Base-by-base conservation (phyloP, 2,797 vertebrate genomes). In the Rhodeus uyekii region DNA sequence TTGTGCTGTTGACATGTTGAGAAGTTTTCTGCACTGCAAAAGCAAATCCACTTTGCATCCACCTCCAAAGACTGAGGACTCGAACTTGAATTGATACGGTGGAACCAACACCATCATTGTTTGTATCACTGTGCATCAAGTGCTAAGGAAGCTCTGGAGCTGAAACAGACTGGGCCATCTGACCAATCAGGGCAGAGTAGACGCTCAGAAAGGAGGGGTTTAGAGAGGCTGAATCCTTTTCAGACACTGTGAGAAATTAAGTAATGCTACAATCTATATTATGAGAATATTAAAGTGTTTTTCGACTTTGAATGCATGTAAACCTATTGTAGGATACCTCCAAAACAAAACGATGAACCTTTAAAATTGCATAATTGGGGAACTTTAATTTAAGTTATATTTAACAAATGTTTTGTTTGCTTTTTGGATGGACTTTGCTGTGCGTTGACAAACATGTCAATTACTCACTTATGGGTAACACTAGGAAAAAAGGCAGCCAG, bases 401-500 rank as follows among this genome's bases (percentile, higher is more conserved):
- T 14, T 58, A 14, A 24, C n/a, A n/a, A 6, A 16, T 46, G 14
- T 46, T 46, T 55, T 55, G 0, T n/a, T 46, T 46, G 39, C 13
- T 63, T 64, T 64, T 63, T 18, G 5, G 22, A 39, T 27, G 1
- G 13, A 42, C 2, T 50, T 61, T 72, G 8, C 8, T 16, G 4
- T 63, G 32, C 32, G 12, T 46, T 74, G n/a, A 36, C 32, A 69
- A 38, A 60, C 18, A 68, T 4, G 78, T 60, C 71, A 2, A 24
- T 55, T 60, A 94, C 94, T 79, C 91, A 99, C 98, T 97, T 0
- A 99, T 96, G 27, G 98, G 98, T 92, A 99, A 95, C 44, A 97
- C 97, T 53, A 99, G 90, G 90, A 99, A 99, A 89, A 99, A 99
- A 0, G 98, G 98, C 12, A 99, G 95, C 98, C 98, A 99, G 92